Percentiles rank a stretch among this genome's conserved stretches.
These are phyloP conservation scores for Athalia rosae DNA, from an alignment of 2,888 invertebrate species.

Conservation along the genomic window DNA sequence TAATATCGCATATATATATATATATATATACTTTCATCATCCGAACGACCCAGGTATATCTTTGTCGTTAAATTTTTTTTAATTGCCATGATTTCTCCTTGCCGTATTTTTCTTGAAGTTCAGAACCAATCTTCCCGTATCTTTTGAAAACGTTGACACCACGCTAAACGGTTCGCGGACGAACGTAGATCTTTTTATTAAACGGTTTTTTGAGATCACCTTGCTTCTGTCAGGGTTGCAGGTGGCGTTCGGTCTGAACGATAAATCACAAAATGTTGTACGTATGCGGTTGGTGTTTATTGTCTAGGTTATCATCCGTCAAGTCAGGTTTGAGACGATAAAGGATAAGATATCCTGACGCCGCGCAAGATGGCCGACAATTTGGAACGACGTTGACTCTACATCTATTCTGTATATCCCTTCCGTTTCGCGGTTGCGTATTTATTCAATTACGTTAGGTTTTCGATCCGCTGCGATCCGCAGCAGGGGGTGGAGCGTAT, in stretches of 20 bases:
- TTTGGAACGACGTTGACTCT: neutral
- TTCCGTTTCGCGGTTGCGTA: too few species aligned
- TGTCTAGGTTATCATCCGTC: constrained; percentile 34
- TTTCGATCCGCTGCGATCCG: too few species aligned
- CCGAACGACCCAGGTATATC: too few species aligned
- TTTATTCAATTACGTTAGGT: too few species aligned
- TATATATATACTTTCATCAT: neutral
- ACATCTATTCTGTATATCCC: too few species aligned
- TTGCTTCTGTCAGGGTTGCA: neutral
- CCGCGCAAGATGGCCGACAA: neutral
- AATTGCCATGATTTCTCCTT: neutral
- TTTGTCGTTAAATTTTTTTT: neutral
- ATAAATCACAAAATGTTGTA: constrained; percentile 25
- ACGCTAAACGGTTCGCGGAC: constrained; percentile 13
- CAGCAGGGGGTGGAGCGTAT: too few species aligned
- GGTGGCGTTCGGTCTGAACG: constrained; percentile 17
- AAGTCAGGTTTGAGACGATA: neutral
- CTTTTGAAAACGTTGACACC: constrained; percentile 20
- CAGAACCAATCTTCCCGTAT: neutral
- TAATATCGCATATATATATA: neutral
- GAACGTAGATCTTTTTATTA: neutral
- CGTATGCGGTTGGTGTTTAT: constrained; percentile 3
- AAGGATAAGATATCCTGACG: constrained; percentile 19
- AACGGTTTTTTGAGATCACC: constrained; percentile 23
- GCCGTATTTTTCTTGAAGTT: neutral